These are phyloP conservation scores for Crypturellus undulatus DNA, from an alignment of 2,113 vertebrate species.

Conservation along the genomic window DNA sequence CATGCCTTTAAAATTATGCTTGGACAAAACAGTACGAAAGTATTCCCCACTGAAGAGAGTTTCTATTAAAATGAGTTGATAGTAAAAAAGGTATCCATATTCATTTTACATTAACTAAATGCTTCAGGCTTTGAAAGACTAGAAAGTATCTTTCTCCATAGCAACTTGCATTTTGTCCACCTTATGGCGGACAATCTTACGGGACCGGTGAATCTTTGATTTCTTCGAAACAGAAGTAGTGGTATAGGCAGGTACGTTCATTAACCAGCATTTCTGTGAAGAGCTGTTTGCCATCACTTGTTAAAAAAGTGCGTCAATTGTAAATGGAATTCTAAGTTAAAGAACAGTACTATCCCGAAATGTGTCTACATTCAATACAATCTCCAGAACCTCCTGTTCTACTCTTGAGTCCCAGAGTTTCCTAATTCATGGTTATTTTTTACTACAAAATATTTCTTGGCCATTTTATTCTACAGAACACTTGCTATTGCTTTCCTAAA, in stretches of 20 bases:
- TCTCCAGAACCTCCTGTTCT: neutral
- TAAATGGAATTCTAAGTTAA: neutral
- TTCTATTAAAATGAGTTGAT: neutral
- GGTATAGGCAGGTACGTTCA: neutral
- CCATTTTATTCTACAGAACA: neutral
- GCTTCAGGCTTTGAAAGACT: neutral
- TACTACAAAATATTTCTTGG: neutral
- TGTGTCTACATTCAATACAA: neutral
- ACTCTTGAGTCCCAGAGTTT: neutral
- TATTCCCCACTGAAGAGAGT: neutral
- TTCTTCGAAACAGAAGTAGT: neutral
- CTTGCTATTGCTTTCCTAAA: neutral
- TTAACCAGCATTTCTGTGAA: neutral
- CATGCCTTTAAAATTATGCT: neutral
- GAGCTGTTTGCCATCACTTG: rapidly evolving
- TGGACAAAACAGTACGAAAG: neutral
- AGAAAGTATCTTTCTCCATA: neutral
- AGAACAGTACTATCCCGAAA: neutral
- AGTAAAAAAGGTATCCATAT: neutral
- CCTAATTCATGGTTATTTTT: neutral
- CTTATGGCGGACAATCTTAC: neutral
- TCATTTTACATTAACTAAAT: neutral
- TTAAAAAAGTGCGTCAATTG: neutral
- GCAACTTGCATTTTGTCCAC: rapidly evolving
- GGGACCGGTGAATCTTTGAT: neutral